Conservation (phyloP, 2,888 invertebrate genomes). For the Blera fallax region DNA sequence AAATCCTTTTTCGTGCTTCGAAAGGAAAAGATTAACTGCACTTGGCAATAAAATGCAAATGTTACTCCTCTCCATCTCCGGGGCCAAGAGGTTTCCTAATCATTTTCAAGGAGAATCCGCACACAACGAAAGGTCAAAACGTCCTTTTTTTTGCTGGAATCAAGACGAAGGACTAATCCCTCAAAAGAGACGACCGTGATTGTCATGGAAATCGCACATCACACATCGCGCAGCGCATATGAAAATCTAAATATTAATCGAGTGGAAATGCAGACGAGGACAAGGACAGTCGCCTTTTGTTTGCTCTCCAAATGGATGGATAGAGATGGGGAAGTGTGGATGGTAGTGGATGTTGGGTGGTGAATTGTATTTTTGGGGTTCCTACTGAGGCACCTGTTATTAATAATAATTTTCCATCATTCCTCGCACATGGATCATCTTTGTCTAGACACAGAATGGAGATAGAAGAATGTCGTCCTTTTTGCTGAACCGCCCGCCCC, state of each 20-base stretch:
- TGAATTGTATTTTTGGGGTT: background rate
- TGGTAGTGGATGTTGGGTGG: background rate
- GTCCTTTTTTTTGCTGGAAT: background rate
- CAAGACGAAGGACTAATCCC: background rate
- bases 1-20: slow-evolving; percentile 41
- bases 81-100: slow-evolving; percentile 6
- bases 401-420: slow-evolving; percentile 44
- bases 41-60: slow-evolving; percentile 70
- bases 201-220: slow-evolving; percentile 62
- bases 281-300: slow-evolving; percentile 23
- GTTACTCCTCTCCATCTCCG: slow-evolving; percentile 11
- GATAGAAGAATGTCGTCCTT: background rate
- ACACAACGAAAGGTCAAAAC: background rate
- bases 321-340: background rate
- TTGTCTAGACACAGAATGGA: slow-evolving; percentile 56
- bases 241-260: slow-evolving; percentile 62
- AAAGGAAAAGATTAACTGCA: slow-evolving; percentile 47
- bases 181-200: slow-evolving; percentile 30
- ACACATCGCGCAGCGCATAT: slow-evolving; percentile 22
- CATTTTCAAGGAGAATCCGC: background rate
- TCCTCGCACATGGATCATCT: slow-evolving; percentile 54
- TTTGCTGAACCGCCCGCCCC: background rate
- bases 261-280: slow-evolving; percentile 44
- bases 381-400: slow-evolving; percentile 47
- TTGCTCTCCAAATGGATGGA: slow-evolving; percentile 13